phyloP scores from a whole-genome alignment of 2,113 vertebrate species.

The Corythaixoides concolor region DNA sequence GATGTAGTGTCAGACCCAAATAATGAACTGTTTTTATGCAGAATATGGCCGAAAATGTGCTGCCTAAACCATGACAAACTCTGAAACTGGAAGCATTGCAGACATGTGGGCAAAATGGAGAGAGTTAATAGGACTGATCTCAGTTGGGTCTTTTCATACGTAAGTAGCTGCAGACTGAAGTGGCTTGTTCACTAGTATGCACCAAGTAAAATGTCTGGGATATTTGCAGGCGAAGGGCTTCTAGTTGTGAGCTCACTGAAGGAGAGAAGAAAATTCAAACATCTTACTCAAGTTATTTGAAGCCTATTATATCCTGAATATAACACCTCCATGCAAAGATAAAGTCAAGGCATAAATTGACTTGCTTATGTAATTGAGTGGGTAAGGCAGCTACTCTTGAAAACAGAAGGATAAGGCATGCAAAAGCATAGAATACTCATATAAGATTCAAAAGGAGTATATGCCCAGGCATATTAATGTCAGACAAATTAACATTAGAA shows the following conservation, averaged over 20 bases:
- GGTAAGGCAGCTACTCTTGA: neutral
- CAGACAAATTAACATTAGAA: neutral
- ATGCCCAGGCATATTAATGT: neutral
- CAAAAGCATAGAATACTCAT: neutral
- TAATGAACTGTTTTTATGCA: neutral
- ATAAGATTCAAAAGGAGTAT: neutral
- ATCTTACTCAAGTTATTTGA: neutral
- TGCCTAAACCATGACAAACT: neutral
- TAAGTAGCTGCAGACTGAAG: neutral
- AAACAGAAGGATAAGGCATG: neutral
- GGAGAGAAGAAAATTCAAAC: neutral
- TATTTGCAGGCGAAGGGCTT: neutral
- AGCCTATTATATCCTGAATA: neutral
- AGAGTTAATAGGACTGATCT: neutral
- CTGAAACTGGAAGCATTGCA: neutral
- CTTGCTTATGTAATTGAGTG: neutral
- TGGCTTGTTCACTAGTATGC: neutral
- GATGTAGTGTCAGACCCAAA: neutral
- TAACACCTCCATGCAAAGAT: neutral
- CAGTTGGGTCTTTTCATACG: neutral
- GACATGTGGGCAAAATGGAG: neutral
- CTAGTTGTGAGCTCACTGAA: neutral
- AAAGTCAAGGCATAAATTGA: neutral
- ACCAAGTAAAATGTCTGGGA: neutral
- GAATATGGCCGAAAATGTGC: neutral